Evolutionary conservation across 2,113 vertebrate species (phyloP), one percentile per base, ranked within the genome.

Genomic region (Illadopsis cleaveri): DNA sequence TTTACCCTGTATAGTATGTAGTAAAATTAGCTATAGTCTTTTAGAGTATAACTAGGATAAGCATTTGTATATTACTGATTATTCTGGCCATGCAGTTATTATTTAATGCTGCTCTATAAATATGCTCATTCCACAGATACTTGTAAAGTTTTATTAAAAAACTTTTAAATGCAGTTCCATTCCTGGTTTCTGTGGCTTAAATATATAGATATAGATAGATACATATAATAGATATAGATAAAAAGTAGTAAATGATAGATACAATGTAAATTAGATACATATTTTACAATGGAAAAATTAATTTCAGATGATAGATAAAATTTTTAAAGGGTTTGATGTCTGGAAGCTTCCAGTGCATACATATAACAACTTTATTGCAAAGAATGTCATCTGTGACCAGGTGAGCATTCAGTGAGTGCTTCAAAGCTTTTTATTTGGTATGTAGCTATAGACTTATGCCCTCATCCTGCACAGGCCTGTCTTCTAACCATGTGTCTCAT

Each of bases 181-280:
- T 82, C 21, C 73, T 72, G 20, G 25, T 56, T 83, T 77, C 33
- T 38, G 6, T 89, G 40, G 64, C 56, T 93, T n/a, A 68, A 61
- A 57, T 78, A 62, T 28, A 20, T n/a, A 57, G 21, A 38, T 17
- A 56, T 48, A 27, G 24, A 27, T 35, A 51, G 31, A 56, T 38
- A 47, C n/a, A 42, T 14, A 40, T 17, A 37, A 56, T 8, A 18
- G 8, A 38, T n/a, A 13, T 4, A 56, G 28, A 12, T 35, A 35
- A 40, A 50, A 57, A 73, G 6, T 5, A 35, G 57, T 3, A 85
- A 79, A n/a, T n/a, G n/a, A n/a, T n/a, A n/a, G n/a, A n/a, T n/a
- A n/a, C n/a, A n/a, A n/a, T n/a, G n/a, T n/a, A n/a, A 33, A 48
- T 77, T 48, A 75, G 21, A 21, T 61, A 31, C 0, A 0, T 71